phyloP scores from a whole-genome alignment of 2,113 vertebrate genomes.

The Vanacampus margaritifer region DNA sequence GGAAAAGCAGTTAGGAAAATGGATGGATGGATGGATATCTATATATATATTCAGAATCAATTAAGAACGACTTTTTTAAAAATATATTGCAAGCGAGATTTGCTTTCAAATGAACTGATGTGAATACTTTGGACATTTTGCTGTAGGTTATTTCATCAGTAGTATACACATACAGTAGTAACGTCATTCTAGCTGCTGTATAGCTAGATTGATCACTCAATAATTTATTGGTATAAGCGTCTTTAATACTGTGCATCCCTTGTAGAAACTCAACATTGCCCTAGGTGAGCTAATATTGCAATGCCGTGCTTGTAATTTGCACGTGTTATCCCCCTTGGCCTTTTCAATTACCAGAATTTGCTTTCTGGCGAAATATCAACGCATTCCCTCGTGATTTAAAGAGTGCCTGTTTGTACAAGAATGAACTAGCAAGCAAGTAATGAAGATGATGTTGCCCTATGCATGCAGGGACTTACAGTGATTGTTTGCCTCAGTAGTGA shows the following conservation, averaged over 20 bases:
- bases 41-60: neutral
- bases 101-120: too few relatives aligned
- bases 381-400: constrained; percentile 34
- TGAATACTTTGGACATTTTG: too few relatives aligned
- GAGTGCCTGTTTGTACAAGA: constrained; percentile 46
- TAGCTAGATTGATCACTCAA: constrained; percentile 20
- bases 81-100: too few relatives aligned
- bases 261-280: constrained; percentile 34
- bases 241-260: constrained; percentile 8
- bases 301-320: constrained; percentile 24
- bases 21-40: too few relatives aligned
- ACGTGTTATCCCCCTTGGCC: constrained; percentile 15
- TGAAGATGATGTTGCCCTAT: constrained; percentile 54
- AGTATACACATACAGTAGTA: neutral
- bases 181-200: neutral
- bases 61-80: too few relatives aligned
- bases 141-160: neutral
- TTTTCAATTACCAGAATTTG: constrained; percentile 59
- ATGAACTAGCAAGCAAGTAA: constrained; percentile 55
- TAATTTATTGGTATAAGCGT: constrained; percentile 9
- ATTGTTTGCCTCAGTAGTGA: constrained; percentile 44
- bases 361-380: constrained; percentile 58
- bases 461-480: constrained; percentile 40
- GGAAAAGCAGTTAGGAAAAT: too few relatives aligned
- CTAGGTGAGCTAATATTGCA: constrained; percentile 22